Base-by-base conservation (phyloP, 2,888 invertebrate species). In the Fabriciana adippe region DNA sequence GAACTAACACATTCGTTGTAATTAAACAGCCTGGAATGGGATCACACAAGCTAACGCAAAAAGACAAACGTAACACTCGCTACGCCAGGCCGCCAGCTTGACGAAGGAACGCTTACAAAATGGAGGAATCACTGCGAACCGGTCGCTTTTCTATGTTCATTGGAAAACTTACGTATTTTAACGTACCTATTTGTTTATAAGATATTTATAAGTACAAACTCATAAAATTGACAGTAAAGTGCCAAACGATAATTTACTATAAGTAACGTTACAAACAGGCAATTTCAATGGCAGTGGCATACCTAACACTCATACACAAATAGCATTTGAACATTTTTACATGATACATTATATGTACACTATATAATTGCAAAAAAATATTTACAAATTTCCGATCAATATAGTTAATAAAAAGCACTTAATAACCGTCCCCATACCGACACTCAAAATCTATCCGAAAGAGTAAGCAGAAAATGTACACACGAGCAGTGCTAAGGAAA, bases 331-430 rank as follows among this genome's bases (percentile, higher is more conserved):
- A 88, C 84, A 84, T 84, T 87, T 86, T 85, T 87, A 85, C 83
- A 83, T 82, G 78, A 84, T 80, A 81, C 79, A 79, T 81, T 83
- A 84, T 89, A 88, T 88, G 83, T 87, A 68, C 65, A 88, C 77
- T 85, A 81, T 83, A 84, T 85, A 84, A 84, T 86, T 85, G 89
- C 89, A 90, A 91, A 91, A 41, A 87, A 84, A 89, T 92, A 91
- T 91, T 86, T 91, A 92, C 91, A 92, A 73, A 76, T 80, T 78
- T 86, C 84, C 86, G 88, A 80, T 83, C 80, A 82, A 79, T 84
- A 85, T 48, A 61, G 8, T 81, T 80, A 62, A 47, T 66, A 86
- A 89, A 89, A 89, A 90, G 89, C 90, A 89, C 88, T 89, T 88
- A 86, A 81, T 78, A 84, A 80, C 81, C 84, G 79, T 81, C 82